Evolutionary conservation across 2,113 vertebrate species (phyloP), one percentile per base, ranked within the genome.

Genomic region (Alouatta palliata): DNA sequence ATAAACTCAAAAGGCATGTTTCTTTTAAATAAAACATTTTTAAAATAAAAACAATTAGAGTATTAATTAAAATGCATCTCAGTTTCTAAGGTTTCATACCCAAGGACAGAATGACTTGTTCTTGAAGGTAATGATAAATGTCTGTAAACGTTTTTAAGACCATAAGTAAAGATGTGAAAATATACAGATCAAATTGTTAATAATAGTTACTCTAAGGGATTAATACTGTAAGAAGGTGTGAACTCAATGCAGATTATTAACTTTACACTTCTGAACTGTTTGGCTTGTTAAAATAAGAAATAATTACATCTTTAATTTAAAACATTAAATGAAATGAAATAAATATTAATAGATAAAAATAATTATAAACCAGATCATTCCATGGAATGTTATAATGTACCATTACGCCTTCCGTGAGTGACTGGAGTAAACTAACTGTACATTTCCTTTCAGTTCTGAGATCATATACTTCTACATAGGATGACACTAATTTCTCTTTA

Each of bases 111-210:
- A 47, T 96, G 49, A 91, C 21, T 81, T 54, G 30, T 35, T 3
- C 70, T 91, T 94, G 25, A 82, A 87, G 82, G 40, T 82, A 68
- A 58, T 94, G 68, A 75, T 87, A n/a, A 58, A 58, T 70, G 47
- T 21, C 47, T 76, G 5, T 47, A 49, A 40, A 66, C 56, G 3
- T 93, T 94, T 94, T 19, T 66, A n/a, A 68, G 35, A n/a, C 20
- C 56, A 58, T 43, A 76, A 82, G 49, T n/a, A 76, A 82, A 52
- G 84, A 35, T 87, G 35, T 91, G 37, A 91, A 82, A 58, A 40
- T 12, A 43, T 76, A 71, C 23, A 37, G 47, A 10, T 8, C 19
- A 35, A 80, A 43, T 25, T 76, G 35, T 56, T 96, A 86, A 73
- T 88, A n/a, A 70, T 77, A n/a, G 17, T 54, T 47, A 73, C 37